Base-by-base conservation (phyloP, 2,797 vertebrate species). In the Crenichthys baileyi region DNA sequence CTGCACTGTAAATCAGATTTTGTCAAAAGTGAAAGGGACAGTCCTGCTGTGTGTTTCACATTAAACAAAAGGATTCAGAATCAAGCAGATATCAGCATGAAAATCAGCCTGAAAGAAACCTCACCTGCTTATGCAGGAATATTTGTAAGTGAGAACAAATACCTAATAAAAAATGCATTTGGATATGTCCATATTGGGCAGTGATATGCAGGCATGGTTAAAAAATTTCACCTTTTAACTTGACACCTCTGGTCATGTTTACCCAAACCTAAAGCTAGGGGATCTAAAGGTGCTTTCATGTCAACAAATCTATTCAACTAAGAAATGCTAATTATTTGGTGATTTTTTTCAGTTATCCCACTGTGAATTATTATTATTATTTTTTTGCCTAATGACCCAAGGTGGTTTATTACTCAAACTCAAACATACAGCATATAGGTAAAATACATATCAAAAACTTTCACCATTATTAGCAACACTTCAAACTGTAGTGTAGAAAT, bases 261-360 rank as follows among this genome's bases (percentile, higher is more conserved):
- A 81, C 60, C 46, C 67, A 24, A 79, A 75, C 48, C 58, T 51
- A 29, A 74, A 58, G 44, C 26, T 4, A 11, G n/a, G 68, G 55
- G 56, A 76, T 82, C 84, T 75, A 79, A 48, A 65, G 11, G 2
- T 22, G 51, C 80, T 80, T 80, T 56, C 58, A 53, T 76, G 26
- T 4, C 26, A 83, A 55, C 31, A 58, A 26, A 89, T 83, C 46
- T 65, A 76, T 79, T 51, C 82, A 78, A 83, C 81, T 68, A 86
- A 81, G 72, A 89, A 86, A 79, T 63, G 48, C 50, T 85, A 82
- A 89, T 89, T 82, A 89, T 87, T 89, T 72, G 53, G 78, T 81
- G 78, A 91, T 90, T 80, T 89, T 89, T 83, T 58, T 85, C 70
- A 91, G 89, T 84, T 79, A 91, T 60, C 81, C 76, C 67, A 76